A percentile compares a stretch with the other conserved stretches of the same genome.
phyloP scores from a whole-genome alignment of 2,113 vertebrate species.

The Cavia aperea region DNA sequence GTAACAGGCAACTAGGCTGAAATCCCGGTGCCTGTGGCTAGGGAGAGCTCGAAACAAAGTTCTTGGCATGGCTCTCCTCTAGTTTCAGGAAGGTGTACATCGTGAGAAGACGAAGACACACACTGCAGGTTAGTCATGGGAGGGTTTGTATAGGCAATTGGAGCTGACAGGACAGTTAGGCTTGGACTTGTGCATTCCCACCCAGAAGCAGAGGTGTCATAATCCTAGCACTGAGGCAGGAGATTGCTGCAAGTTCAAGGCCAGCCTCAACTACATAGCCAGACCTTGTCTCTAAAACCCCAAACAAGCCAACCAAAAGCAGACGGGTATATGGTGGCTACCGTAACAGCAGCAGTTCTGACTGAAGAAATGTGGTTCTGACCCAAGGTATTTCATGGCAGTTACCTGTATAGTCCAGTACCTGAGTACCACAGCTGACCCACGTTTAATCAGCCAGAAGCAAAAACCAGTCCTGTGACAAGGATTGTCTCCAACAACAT shows the following conservation, averaged over 20 bases:
- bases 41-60: background rate
- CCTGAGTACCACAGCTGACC: background rate
- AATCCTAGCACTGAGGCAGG: background rate
- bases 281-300: background rate
- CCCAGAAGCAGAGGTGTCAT: background rate
- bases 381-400: background rate
- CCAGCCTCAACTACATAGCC: background rate
- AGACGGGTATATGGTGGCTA: background rate
- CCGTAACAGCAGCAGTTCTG: background rate
- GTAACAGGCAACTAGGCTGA: background rate
- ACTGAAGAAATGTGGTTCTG: background rate
- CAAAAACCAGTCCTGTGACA: background rate
- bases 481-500: background rate
- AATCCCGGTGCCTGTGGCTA: background rate
- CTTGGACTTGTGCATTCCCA: background rate
- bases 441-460: background rate
- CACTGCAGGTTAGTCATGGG: background rate
- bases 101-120: background rate
- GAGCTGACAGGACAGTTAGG: background rate
- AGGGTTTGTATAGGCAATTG: background rate
- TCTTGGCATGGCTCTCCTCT: background rate
- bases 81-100: background rate
- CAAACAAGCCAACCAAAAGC: background rate
- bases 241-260: background rate
- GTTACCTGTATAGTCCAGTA: background rate